Conservation (phyloP, 2,113 vertebrate genomes). For the Festucalex cinctus region DNA sequence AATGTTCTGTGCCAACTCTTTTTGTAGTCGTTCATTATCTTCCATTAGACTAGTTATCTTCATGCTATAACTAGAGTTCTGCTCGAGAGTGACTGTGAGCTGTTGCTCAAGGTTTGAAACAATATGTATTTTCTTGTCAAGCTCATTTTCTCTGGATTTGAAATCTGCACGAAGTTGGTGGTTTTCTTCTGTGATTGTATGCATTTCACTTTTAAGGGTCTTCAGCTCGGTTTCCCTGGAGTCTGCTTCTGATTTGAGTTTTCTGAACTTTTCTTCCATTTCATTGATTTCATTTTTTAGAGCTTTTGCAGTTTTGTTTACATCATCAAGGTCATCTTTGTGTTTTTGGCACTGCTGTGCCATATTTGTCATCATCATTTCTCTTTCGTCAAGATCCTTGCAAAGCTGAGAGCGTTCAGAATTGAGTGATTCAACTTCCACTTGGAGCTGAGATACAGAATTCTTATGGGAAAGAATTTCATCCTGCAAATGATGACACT, state of each 20-base stretch:
- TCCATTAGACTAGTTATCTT: conserved; percentile 59
- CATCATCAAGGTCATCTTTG: conserved; percentile 58
- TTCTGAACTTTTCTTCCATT: conserved; percentile 54
- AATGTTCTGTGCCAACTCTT: conserved; percentile 58
- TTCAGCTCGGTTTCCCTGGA: conserved; percentile 50
- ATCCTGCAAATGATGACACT: conserved; percentile 48
- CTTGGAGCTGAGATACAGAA: conserved; percentile 36
- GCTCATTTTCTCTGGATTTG: conserved; percentile 55
- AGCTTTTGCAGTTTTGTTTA: conserved; percentile 37
- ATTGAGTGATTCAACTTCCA: conserved; percentile 60
- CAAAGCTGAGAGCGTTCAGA: conserved; percentile 49
- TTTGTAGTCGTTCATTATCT: conserved; percentile 66
- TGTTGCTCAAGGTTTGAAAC: conserved; percentile 55
- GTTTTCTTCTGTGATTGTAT: conserved; percentile 67
- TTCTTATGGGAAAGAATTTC: conserved; percentile 53
- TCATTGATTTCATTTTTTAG: conserved; percentile 58
- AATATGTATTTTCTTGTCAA: conserved; percentile 53
- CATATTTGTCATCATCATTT: conserved; percentile 48
- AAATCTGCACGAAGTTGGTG: conserved; percentile 54
- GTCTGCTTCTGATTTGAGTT: conserved; percentile 55
- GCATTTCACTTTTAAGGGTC: conserved; percentile 50
- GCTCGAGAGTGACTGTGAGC: conserved; percentile 21
- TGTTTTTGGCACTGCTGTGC: conserved; percentile 56
- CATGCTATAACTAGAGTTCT: conserved; percentile 40
- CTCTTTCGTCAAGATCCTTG: conserved; percentile 61